Evolutionary conservation across 2,113 vertebrate species (phyloP).

Genomic region (Myodes glareolus): DNA sequence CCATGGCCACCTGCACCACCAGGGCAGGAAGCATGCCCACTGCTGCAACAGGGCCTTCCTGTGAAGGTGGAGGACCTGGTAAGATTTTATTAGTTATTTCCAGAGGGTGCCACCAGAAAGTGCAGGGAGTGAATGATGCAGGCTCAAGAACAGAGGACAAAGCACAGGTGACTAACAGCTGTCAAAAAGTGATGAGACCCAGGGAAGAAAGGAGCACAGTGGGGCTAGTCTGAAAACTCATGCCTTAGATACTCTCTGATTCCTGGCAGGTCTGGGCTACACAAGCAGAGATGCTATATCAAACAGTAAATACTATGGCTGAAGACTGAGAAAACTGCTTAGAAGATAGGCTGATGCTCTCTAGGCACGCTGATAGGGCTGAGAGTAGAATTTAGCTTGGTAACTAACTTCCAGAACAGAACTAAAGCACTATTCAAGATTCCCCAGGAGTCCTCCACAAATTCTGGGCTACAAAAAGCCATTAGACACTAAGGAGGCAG

Average conservation of each 20-base stretch:
- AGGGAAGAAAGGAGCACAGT: fast-evolving
- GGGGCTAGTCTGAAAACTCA: fast-evolving
- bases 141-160: not conserved
- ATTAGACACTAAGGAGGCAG: not conserved
- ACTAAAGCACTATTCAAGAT: not conserved
- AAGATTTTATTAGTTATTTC: fast-evolving
- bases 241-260: fast-evolving
- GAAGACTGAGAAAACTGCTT: not conserved
- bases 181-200: fast-evolving
- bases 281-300: not conserved
- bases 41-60: not conserved
- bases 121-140: too few species aligned
- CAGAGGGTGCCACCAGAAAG: not conserved
- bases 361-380: too few species aligned
- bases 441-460: not conserved
- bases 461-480: not conserved
- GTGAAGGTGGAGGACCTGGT: not conserved
- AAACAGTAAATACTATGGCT: too few species aligned
- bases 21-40: not conserved
- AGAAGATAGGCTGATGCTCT: not conserved
- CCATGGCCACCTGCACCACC: not conserved
- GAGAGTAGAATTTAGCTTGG: not conserved
- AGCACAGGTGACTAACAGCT: fast-evolving
- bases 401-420: fast-evolving
- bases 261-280: not conserved